A percentile compares a stretch with the other conserved stretches of the same genome.
phyloP scores from a whole-genome alignment of 2,113 vertebrate genomes.

The Cettia cetti region DNA sequence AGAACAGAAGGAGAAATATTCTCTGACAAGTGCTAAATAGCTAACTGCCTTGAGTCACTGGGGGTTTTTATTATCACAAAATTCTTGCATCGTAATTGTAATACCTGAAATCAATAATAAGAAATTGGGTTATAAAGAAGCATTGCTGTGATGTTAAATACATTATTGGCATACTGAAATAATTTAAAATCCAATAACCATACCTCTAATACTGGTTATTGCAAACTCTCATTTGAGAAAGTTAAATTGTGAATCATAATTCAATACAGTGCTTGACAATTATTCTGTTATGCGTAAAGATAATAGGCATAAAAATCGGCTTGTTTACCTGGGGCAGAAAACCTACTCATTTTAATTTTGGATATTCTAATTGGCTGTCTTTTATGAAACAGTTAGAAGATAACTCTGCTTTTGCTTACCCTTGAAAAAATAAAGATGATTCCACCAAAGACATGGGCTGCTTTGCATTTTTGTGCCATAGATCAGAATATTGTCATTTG shows the following conservation, averaged over 20 bases:
- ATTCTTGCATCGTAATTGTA: neutral
- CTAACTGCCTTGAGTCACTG: neutral
- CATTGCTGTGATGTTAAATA: neutral
- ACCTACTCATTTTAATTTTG: neutral
- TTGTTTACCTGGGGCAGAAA: slow-evolving; percentile 18
- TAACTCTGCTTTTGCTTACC: neutral
- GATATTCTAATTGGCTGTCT: neutral
- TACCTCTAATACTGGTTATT: neutral
- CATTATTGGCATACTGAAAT: neutral
- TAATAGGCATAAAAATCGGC: neutral
- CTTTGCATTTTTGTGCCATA: neutral
- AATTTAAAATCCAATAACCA: neutral
- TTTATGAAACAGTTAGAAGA: neutral
- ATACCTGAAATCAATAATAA: slow-evolving; percentile 12
- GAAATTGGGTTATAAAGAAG: slow-evolving; percentile 22
- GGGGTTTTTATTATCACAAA: neutral
- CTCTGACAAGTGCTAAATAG: neutral
- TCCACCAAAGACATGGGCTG: neutral
- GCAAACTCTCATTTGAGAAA: neutral
- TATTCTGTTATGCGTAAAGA: neutral
- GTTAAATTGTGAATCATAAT: neutral
- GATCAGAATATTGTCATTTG: neutral
- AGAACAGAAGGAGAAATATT: neutral
- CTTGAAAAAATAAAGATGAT: neutral
- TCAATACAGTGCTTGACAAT: neutral